These are phyloP conservation scores for Sipha maydis DNA, from an alignment of 2,888 invertebrate species.

Conservation along the genomic window DNA sequence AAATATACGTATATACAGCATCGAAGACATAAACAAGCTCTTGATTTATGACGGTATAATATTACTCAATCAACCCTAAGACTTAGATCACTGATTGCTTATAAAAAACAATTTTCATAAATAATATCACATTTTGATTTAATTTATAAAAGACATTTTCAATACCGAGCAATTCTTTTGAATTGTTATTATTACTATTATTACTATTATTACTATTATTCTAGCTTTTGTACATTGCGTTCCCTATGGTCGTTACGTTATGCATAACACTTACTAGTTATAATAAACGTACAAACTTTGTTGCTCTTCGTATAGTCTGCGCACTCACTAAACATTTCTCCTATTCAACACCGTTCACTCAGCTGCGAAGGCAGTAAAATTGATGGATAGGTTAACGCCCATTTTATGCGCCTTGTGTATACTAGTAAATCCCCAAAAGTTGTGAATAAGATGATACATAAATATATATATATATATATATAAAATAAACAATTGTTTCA, in stretches of 20 bases:
- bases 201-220: too few species aligned
- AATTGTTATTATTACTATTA: too few species aligned
- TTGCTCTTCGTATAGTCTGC: conserved; percentile 1
- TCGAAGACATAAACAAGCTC: background rate
- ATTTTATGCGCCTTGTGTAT: conserved; percentile 10
- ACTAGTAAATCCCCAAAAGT: conserved; percentile 12
- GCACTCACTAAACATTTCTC: background rate
- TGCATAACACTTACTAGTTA: conserved; percentile 22
- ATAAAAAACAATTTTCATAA: background rate
- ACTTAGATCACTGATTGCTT: background rate
- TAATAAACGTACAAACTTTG: conserved; percentile 44
- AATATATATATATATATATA: too few species aligned
- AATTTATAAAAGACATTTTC: conserved; percentile 10
- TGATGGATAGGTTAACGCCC: conserved; percentile 46
- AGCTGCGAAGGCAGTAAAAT: conserved; percentile 13
- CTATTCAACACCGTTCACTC: background rate
- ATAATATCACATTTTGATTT: background rate
- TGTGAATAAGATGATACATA: background rate
- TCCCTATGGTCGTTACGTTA: background rate
- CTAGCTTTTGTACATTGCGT: conserved; percentile 12
- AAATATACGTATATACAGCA: background rate
- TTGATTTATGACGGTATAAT: conserved; percentile 1
- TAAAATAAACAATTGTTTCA: background rate
- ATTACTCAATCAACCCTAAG: background rate
- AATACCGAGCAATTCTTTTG: conserved; percentile 3